phyloP scores from a whole-genome alignment of 2,113 vertebrate species.

The Rhegmatorhina hoffmannsi region DNA sequence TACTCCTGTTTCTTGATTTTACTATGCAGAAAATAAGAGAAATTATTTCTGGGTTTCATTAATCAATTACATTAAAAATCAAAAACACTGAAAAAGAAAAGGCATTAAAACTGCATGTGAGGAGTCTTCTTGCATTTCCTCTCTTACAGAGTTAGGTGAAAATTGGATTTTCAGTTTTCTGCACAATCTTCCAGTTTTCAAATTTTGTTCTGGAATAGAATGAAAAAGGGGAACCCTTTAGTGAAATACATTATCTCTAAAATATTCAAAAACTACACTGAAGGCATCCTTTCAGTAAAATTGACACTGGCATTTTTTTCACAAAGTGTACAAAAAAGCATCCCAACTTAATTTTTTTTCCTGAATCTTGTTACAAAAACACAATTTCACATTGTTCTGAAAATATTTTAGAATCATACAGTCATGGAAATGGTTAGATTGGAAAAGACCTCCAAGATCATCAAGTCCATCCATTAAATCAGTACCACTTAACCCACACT shows the following conservation, averaged over 20 bases:
- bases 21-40: background rate
- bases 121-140: background rate
- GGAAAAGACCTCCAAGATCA: background rate
- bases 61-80: background rate
- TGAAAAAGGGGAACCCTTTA: background rate
- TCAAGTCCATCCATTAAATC: background rate
- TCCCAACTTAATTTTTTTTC: background rate
- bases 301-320: background rate
- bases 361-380: background rate
- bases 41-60: background rate
- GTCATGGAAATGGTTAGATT: background rate
- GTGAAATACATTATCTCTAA: background rate
- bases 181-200: background rate
- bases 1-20: background rate
- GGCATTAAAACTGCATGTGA: background rate
- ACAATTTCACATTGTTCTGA: background rate
- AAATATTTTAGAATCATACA: background rate
- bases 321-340: background rate
- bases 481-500: background rate
- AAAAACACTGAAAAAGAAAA: background rate
- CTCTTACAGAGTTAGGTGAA: background rate
- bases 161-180: background rate
- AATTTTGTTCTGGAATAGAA: background rate
- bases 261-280: background rate
- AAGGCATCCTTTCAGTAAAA: background rate